Percentiles rank a stretch among this genome's conserved stretches.
Evolutionary conservation across 2,113 vertebrate genomes (phyloP).

Genomic region (Anser cygnoides): DNA sequence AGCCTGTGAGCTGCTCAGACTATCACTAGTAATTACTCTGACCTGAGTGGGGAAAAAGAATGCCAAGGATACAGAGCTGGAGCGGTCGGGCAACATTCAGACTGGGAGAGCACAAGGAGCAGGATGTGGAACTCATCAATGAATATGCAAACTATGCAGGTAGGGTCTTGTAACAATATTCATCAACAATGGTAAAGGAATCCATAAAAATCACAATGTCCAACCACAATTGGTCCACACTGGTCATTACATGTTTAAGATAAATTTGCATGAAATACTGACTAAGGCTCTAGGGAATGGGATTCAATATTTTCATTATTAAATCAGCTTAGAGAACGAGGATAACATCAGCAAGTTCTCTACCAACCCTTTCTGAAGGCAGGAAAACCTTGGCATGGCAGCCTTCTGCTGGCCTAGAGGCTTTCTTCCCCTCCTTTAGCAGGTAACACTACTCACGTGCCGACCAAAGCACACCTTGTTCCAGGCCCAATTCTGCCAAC

Average conservation of each 20-base stretch:
- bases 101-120: neutral
- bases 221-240: neutral
- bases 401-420: neutral
- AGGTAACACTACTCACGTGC: fast-evolving
- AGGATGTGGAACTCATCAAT: neutral
- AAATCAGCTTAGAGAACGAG: neutral
- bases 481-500: neutral
- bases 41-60: neutral
- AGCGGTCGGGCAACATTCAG: neutral
- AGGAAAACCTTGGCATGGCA: neutral
- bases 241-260: neutral
- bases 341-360: neutral
- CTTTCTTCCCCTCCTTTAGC: neutral
- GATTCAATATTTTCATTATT: neutral
- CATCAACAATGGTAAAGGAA: neutral
- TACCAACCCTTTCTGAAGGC: neutral
- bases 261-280: neutral
- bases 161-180: neutral
- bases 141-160: neutral
- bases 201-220: neutral
- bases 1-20: neutral
- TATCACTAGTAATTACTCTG: neutral
- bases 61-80: neutral
- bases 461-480: fast-evolving
- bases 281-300: neutral